These are phyloP conservation scores for Chrysemys picta DNA, from an alignment of 2,113 vertebrate species.

Conservation along the genomic window DNA sequence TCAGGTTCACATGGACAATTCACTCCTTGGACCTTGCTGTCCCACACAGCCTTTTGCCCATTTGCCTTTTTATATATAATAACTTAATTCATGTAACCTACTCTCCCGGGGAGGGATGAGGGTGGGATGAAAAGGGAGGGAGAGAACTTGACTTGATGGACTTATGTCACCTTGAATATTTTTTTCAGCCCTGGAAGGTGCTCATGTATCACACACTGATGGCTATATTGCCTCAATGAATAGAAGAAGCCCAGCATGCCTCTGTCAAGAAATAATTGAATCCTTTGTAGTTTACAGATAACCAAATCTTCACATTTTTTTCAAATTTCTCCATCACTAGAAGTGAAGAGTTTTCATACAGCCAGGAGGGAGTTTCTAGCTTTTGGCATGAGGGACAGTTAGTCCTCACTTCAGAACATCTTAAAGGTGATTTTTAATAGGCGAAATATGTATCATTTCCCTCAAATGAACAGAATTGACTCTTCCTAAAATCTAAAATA, in stretches of 20 bases:
- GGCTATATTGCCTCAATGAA: neutral
- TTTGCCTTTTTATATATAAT: neutral
- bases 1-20: neutral
- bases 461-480: neutral
- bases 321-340: neutral
- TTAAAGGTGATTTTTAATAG: neutral
- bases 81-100: neutral
- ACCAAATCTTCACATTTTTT: neutral
- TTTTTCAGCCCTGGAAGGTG: neutral
- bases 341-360: neutral
- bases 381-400: neutral
- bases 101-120: accelerated
- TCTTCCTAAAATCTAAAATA: neutral
- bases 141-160: neutral
- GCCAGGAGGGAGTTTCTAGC: neutral
- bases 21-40: neutral
- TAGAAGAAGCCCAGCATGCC: neutral
- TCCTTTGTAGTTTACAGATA: neutral
- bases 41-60: neutral
- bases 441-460: neutral
- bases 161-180: neutral
- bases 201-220: neutral
- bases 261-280: neutral
- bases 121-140: neutral
- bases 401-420: neutral